These are phyloP conservation scores for Heliconius ethilla DNA, from an alignment of 2,888 invertebrate genomes.

Conservation along the genomic window DNA sequence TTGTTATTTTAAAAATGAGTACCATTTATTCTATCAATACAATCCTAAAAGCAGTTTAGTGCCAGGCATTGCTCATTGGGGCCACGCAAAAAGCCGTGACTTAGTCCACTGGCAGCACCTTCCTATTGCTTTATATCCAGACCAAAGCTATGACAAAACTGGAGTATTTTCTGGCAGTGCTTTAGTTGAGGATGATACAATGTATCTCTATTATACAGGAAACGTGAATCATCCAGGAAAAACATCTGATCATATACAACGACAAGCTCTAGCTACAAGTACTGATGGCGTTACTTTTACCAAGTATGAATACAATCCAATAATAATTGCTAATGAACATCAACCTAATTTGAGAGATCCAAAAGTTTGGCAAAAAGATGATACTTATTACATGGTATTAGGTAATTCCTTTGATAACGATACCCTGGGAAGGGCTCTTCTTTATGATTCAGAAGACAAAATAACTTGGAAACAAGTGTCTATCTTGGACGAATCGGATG, in stretches of 20 bases:
- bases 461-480: constrained; percentile 60
- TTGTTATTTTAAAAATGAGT: constrained; percentile 61
- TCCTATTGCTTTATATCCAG: constrained; percentile 74
- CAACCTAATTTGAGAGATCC: constrained; percentile 76
- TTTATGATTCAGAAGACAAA: constrained; percentile 66
- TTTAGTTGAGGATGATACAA: constrained; percentile 60
- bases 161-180: constrained; percentile 79
- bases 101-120: constrained; percentile 71
- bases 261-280: constrained; percentile 64
- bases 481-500: constrained; percentile 61
- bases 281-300: constrained; percentile 62
- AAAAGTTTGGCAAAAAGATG: constrained; percentile 70
- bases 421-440: constrained; percentile 60
- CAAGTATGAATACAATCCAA: constrained; percentile 65
- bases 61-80: constrained; percentile 76
- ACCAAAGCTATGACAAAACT: constrained; percentile 61
- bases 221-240: constrained; percentile 58
- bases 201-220: constrained; percentile 71
- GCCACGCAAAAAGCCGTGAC: constrained; percentile 73
- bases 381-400: constrained; percentile 70
- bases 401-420: constrained; percentile 65
- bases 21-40: constrained; percentile 78
- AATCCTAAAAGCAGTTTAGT: constrained; percentile 66
- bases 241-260: constrained; percentile 58
- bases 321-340: constrained; percentile 57